Base-by-base conservation (phyloP, 1,140 invertebrate species). In the Ostrea denselamellosa region DNA sequence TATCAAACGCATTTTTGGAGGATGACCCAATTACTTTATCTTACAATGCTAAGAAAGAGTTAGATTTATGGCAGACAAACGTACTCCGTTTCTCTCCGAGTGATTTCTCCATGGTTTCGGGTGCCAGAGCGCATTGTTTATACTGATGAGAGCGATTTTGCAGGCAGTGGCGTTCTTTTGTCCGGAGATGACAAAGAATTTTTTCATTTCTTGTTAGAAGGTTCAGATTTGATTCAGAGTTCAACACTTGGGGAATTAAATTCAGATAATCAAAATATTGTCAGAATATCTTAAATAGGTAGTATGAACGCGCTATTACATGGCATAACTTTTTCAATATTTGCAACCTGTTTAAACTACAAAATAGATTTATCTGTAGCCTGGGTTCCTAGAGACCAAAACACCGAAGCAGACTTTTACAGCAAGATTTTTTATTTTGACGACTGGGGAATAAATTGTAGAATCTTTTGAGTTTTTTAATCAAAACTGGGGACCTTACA, bases 241-340 rank as follows among this genome's bases (percentile, higher is more conserved):
- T 87, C 86, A 51, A 87, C 81, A 34, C 83, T n/a, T 25, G 83
- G 86, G 83, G 86, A 83, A 12, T 84, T 87, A 22, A 84, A 84
- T 71, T 81, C 51, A 19, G 71, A 86, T 51, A 87, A 87, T n/a
- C n/a, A 83, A 71, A 87, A 84, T 4, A 19, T 84, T 4, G 44
- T 87, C 17, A 54, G 54, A 19, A 87, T 87, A 53, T 10, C 53
- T 25, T 22, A 84, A 2, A 84, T 25, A 53, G 71, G 58, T 54
- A 87, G 86, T 14, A 84, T 68, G 82, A 84, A 51, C 28, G 0
- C 14, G 22, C 34, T 12, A 8, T 84, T 87, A 25, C 81, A 87
- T 8, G 12, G 52, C 2, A 56, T 87, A 51, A 81, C 77, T 44
- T 82, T 86, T 82, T 17, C 34, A n/a, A 83, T 86, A 19, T 86